Percentiles rank a stretch among this genome's conserved stretches.
Conservation (phyloP, 2,113 vertebrate species). For the Anarrhichthys ocellatus region DNA sequence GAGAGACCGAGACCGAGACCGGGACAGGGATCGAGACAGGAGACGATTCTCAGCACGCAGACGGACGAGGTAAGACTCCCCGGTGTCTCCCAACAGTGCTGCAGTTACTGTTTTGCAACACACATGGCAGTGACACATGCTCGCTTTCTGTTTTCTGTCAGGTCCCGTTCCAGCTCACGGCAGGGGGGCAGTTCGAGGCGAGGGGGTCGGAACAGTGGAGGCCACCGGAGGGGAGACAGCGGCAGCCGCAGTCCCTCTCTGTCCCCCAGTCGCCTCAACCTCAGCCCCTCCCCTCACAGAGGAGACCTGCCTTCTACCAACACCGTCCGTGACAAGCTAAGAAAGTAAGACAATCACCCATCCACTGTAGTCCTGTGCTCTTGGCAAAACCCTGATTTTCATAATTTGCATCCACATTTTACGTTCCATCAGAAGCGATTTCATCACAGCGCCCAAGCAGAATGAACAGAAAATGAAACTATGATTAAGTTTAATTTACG, state of each 20-base stretch:
- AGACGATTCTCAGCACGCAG: slow-evolving; percentile 79
- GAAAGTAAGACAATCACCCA: slow-evolving; percentile 85
- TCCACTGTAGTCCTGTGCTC: not conserved
- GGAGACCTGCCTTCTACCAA: slow-evolving; percentile 79
- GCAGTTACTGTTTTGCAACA: accelerated
- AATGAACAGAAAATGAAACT: not conserved
- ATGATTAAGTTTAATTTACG: not conserved
- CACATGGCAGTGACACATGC: accelerated
- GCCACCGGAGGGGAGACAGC: slow-evolving; percentile 81
- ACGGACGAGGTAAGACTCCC: slow-evolving; percentile 74
- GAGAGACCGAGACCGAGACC: slow-evolving; percentile 59
- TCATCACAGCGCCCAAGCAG: not conserved
- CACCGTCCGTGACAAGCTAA: slow-evolving; percentile 90
- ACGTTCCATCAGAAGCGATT: not conserved
- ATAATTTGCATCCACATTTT: too few relatives aligned
- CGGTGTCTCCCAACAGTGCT: accelerated
- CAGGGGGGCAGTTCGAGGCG: slow-evolving; percentile 85
- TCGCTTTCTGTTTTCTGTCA: slow-evolving; percentile 27
- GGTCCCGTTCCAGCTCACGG: slow-evolving; percentile 87
- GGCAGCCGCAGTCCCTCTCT: slow-evolving; percentile 85
- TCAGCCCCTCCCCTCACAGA: slow-evolving; percentile 86
- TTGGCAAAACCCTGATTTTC: not conserved
- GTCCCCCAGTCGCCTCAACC: slow-evolving; percentile 80
- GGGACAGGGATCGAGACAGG: slow-evolving; percentile 81
- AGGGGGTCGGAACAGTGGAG: slow-evolving; percentile 79